Base-by-base conservation (phyloP, 1,140 invertebrate species). In the Frieseomelitta varia region DNA sequence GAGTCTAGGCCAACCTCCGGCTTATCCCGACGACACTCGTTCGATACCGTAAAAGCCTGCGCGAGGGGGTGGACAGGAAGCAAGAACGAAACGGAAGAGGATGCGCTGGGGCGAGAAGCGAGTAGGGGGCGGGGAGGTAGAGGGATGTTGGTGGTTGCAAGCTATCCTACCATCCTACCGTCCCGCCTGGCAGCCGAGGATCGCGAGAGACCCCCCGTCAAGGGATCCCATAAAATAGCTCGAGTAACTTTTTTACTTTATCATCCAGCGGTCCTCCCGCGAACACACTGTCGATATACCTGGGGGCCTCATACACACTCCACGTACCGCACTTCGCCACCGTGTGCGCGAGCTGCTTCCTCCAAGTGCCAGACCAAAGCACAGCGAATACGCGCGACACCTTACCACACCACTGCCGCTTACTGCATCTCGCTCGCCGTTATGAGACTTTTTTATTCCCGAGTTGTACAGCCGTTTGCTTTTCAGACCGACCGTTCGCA, bases 191-290 rank as follows among this genome's bases (percentile, higher is more conserved):
- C 27, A 51, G 39, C 58, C 68, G 30, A 75, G 68, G 68, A 84
- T 84, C 82, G 89, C 53, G 69, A 67, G 74, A 82, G 85, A 84
- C 85, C 75, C 56, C 71, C 74, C 81, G 79, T 81, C 76, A 86
- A 85, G 88, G 88, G 77, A 83, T 88, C 84, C 79, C 91, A 89
- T 86, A 90, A 92, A 92, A 92, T 88, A 77, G 71, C 83, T 80
- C n/a, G 58, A 85, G 87, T 88, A 91, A 91, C 88, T 91, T 91
- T 92, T 92, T 90, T 90, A 92, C 87, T 91, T 91, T 88, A 90
- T 89, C 87, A 90, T 85, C 85, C 58, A 69, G 71, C 65, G 81
- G 63, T 85, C 83, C 79, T 86, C 75, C 72, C 76, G 56, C 79
- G 67, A 85, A 69, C 88, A 61, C 75, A 71, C 79, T 71, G 14